Percentiles rank a stretch among this genome's conserved stretches.
Conservation (phyloP, 2,113 vertebrate genomes). For the Trichechus manatus region DNA sequence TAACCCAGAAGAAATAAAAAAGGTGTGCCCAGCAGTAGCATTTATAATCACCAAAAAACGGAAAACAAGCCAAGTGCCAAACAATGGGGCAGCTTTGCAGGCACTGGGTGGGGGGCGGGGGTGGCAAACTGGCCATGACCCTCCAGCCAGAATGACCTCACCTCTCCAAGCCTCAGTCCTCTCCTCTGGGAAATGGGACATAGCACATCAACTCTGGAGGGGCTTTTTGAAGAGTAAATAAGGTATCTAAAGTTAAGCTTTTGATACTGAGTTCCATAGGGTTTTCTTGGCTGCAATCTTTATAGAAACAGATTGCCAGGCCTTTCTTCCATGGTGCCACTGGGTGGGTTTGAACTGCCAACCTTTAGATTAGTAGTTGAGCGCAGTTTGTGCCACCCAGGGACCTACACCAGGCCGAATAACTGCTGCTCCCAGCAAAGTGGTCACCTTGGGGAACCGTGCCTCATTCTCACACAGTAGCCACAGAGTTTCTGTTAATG, state of each 20-base stretch:
- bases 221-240: neutral
- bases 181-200: neutral
- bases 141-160: neutral
- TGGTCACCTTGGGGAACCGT: neutral
- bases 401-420: neutral
- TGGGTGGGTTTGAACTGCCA: neutral
- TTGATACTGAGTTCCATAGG: neutral
- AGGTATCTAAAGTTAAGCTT: neutral
- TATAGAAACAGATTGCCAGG: neutral
- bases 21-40: accelerated
- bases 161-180: neutral
- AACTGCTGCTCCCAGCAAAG: neutral
- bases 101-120: no score
- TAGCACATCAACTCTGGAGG: neutral
- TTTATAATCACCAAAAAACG: neutral
- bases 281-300: neutral
- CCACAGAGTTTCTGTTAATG: neutral
- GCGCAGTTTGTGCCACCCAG: neutral
- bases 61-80: neutral
- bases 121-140: neutral
- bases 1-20: neutral
- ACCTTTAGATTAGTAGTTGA: neutral
- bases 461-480: neutral
- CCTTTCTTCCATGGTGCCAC: neutral
- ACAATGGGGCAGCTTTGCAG: accelerated